These are phyloP conservation scores for Brachymystax lenok DNA, from an alignment of 2,797 vertebrate genomes.

Conservation along the genomic window DNA sequence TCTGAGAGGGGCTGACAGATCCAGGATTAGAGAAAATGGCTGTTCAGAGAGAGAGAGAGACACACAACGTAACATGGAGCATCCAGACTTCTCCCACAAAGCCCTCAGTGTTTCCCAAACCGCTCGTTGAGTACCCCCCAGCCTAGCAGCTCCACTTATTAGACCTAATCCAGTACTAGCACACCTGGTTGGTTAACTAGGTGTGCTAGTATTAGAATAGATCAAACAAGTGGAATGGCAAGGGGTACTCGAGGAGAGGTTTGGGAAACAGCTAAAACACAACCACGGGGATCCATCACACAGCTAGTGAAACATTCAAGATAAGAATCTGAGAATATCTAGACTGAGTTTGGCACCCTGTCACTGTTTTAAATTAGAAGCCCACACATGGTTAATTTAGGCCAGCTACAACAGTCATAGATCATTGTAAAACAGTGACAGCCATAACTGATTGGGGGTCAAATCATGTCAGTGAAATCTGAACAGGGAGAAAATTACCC, in stretches of 20 bases:
- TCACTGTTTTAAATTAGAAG: background rate
- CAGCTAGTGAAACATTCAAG: background rate
- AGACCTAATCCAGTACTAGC: background rate
- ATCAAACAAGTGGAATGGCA: background rate
- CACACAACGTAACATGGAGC: background rate
- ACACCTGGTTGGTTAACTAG: background rate
- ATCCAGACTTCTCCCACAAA: background rate
- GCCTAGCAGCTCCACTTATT: background rate
- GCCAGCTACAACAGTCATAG: too few relatives aligned
- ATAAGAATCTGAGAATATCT: background rate
- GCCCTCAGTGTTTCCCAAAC: too few relatives aligned
- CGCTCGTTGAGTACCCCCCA: background rate
- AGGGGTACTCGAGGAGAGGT: background rate
- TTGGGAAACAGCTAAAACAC: background rate
- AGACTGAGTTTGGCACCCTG: background rate
- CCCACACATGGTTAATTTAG: background rate
- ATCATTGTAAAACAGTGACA: too few relatives aligned
- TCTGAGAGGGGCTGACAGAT: background rate
- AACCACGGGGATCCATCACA: background rate
- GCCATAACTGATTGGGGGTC: too few relatives aligned
- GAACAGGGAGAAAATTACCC: background rate
- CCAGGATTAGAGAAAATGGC: background rate
- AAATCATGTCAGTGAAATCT: background rate
- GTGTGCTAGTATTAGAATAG: background rate
- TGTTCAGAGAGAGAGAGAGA: background rate